A percentile compares a stretch with the other conserved stretches of the same genome.
Evolutionary conservation across 2,113 vertebrate genomes (phyloP).

Genomic region (Tragulus kanchil): DNA sequence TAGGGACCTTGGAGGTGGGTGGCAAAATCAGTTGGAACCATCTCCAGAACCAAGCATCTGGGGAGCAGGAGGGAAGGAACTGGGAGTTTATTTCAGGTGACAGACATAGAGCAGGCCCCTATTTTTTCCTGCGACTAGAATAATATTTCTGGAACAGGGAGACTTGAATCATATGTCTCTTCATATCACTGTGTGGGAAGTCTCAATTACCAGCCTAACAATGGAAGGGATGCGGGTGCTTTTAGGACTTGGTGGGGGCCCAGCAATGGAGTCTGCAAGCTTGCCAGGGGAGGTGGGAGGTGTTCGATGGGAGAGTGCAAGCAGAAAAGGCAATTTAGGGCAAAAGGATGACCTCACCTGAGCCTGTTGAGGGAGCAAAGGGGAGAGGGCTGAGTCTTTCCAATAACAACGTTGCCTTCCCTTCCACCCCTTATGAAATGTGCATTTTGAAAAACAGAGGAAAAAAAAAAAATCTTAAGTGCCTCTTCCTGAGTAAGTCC

Average conservation of each 20-base stretch:
- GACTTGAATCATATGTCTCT: slow-evolving; percentile 79
- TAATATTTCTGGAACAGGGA: slow-evolving; percentile 80
- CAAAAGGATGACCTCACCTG: not conserved
- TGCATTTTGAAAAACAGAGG: slow-evolving; percentile 57
- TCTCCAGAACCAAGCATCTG: slow-evolving; percentile 70
- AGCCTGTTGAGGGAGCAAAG: not conserved
- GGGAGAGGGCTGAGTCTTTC: not conserved
- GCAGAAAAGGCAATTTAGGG: not conserved
- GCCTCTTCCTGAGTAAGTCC: slow-evolving; percentile 79
- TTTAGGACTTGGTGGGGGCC: not conserved
- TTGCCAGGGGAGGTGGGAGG: not conserved
- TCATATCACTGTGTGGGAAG: slow-evolving; percentile 78
- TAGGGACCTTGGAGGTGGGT: not conserved
- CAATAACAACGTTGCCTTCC: not conserved
- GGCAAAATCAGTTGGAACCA: slow-evolving; percentile 15
- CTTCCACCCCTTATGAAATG: not conserved
- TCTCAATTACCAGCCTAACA: slow-evolving; percentile 68
- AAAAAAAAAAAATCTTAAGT: slow-evolving; percentile 52
- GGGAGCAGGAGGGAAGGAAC: slow-evolving; percentile 66
- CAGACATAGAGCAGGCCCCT: slow-evolving; percentile 77
- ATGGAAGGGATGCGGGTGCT: slow-evolving; percentile 42
- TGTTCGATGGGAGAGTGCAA: not conserved
- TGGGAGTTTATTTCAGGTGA: slow-evolving; percentile 79
- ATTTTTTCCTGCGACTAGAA: slow-evolving; percentile 72
- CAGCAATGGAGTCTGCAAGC: not conserved